phyloP scores from a whole-genome alignment of 2,888 invertebrate genomes.

The Volucella inanis region DNA sequence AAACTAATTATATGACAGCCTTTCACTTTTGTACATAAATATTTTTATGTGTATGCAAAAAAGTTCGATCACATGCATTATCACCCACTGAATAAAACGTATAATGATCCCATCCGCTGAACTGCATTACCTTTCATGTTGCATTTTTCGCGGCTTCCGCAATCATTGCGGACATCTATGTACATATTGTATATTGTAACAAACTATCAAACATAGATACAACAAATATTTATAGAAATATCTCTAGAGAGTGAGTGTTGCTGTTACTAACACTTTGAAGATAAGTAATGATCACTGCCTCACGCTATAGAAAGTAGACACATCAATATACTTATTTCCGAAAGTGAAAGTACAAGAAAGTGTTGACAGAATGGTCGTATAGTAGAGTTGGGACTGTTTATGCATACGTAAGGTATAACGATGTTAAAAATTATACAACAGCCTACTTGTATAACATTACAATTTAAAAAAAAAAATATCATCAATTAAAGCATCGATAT shows the following conservation, averaged over 20 bases:
- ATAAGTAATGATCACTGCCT: conserved; percentile 58
- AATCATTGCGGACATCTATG: conserved; percentile 18
- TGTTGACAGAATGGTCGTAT: conserved; percentile 38
- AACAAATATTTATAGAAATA: conserved; percentile 2
- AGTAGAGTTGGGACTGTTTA: conserved; percentile 21
- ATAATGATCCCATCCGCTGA: conserved; percentile 68
- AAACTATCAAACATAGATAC: neutral
- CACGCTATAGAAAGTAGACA: conserved; percentile 67
- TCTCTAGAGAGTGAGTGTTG: conserved; percentile 10
- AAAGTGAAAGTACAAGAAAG: conserved; percentile 72
- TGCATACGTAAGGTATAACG: conserved; percentile 53
- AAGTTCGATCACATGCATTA: conserved; percentile 56
- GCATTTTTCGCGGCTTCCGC: conserved; percentile 47
- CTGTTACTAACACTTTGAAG: conserved; percentile 40
- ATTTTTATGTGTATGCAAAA: conserved; percentile 18
- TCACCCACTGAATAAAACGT: conserved; percentile 46
- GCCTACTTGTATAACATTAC: conserved; percentile 20
- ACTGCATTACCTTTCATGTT: conserved; percentile 45
- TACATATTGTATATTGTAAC: conserved; percentile 12
- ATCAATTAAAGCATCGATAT: too few species aligned
- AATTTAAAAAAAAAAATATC: too few species aligned
- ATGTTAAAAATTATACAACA: conserved; percentile 38
- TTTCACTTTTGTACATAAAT: conserved; percentile 51
- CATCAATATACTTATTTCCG: conserved; percentile 49
- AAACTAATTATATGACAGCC: conserved; percentile 34